These are phyloP conservation scores for Linepithema humile DNA, from an alignment of 1,140 invertebrate species.

Conservation along the genomic window DNA sequence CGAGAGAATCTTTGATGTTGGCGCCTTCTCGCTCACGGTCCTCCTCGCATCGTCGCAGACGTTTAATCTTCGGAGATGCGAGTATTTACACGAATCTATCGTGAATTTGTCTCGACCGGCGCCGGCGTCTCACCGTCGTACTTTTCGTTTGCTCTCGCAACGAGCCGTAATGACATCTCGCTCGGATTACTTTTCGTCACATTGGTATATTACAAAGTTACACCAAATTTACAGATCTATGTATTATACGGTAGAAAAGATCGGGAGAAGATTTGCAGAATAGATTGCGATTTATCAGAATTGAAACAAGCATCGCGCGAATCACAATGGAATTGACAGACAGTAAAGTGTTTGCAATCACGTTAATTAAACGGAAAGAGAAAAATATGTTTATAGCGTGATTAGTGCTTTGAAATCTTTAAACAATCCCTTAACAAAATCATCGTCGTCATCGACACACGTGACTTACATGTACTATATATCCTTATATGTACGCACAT, in stretches of 20 bases:
- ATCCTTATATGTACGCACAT: constrained; percentile 24
- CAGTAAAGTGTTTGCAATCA: neutral
- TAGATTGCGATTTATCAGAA: neutral
- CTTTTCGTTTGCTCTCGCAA: constrained; percentile 40
- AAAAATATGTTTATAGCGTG: neutral
- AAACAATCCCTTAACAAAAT: neutral
- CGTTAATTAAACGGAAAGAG: neutral
- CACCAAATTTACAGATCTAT: neutral
- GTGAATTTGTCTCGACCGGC: constrained; percentile 60
- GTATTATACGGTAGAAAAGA: neutral
- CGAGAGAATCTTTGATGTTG: constrained; percentile 42
- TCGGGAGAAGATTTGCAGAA: neutral
- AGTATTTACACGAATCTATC: constrained; percentile 61
- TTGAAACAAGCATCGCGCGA: neutral
- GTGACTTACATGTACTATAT: constrained; percentile 3
- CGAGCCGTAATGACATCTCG: constrained; percentile 43
- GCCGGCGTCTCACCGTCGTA: constrained; percentile 38
- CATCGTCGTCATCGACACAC: neutral
- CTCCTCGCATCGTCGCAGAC: constrained; percentile 1
- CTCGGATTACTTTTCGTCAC: constrained; percentile 27
- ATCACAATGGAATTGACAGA: neutral
- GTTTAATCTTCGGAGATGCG: constrained; percentile 53
- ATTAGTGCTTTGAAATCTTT: neutral
- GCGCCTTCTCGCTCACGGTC: neutral
- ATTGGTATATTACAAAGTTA: neutral